These are phyloP conservation scores for Hippocampus mohnikei DNA, from an alignment of 2,113 vertebrate species.

Conservation along the genomic window DNA sequence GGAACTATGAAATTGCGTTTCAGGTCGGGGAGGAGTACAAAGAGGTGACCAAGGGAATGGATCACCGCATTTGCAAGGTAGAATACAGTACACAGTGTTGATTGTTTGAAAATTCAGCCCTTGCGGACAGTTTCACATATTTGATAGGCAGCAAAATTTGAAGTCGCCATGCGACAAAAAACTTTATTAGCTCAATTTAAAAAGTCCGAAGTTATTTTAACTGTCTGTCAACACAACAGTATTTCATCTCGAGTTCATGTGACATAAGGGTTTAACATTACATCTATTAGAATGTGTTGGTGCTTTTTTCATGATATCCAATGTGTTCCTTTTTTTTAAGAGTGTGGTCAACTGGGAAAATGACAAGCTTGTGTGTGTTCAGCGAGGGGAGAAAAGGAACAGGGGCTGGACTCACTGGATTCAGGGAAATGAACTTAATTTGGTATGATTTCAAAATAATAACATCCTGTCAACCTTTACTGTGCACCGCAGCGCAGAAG, in stretches of 20 bases:
- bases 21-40: slow-evolving; percentile 81
- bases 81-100: too few relatives aligned
- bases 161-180: too few relatives aligned
- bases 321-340: slow-evolving; percentile 49
- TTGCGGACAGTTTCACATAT: neutral
- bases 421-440: slow-evolving; percentile 77
- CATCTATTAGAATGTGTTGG: neutral
- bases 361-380: slow-evolving; percentile 81
- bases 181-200: too few relatives aligned
- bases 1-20: slow-evolving; percentile 75
- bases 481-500: neutral
- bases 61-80: slow-evolving; percentile 84
- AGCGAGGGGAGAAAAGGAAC: slow-evolving; percentile 83
- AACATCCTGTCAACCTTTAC: neutral
- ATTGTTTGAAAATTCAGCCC: neutral
- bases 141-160: neutral
- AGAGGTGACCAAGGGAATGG: slow-evolving; percentile 84
- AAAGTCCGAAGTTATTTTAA: too few relatives aligned
- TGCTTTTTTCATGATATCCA: neutral
- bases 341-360: slow-evolving; percentile 79
- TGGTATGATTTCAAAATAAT: slow-evolving; percentile 68
- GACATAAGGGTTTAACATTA: too few relatives aligned
- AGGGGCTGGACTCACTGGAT: slow-evolving; percentile 88
- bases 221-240: too few relatives aligned
- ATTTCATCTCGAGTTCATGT: too few relatives aligned